phyloP scores from a whole-genome alignment of 2,113 vertebrate species.

The Origma solitaria region DNA sequence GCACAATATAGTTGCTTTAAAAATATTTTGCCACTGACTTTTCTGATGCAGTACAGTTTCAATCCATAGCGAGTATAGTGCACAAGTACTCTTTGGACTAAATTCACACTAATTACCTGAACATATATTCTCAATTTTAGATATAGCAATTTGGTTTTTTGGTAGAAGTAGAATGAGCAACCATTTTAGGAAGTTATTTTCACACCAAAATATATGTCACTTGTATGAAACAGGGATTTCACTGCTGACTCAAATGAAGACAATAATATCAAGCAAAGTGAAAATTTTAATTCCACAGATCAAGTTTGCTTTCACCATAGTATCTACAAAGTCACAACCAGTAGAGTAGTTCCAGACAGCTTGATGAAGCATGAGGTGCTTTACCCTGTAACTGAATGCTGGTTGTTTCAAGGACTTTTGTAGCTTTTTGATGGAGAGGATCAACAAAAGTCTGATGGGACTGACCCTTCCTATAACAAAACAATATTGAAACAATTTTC shows the following conservation, averaged over 20 bases:
- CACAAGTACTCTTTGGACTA: background rate
- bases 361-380: background rate
- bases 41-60: background rate
- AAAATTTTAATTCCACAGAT: background rate
- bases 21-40: background rate
- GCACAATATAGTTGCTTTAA: background rate
- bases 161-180: background rate
- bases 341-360: background rate
- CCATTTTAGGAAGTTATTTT: background rate
- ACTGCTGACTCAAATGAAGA: background rate
- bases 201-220: background rate
- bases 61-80: background rate
- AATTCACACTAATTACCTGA: background rate
- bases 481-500: background rate
- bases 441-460: background rate
- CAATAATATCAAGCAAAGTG: background rate
- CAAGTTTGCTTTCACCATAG: background rate
- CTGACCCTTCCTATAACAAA: background rate
- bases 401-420: background rate
- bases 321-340: background rate
- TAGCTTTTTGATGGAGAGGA: background rate
- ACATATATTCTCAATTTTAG: background rate
- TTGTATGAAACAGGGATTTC: background rate
- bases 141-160: background rate
- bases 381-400: background rate